Conservation (phyloP, 2,113 vertebrate genomes). For the Pollachius pollachius region DNA sequence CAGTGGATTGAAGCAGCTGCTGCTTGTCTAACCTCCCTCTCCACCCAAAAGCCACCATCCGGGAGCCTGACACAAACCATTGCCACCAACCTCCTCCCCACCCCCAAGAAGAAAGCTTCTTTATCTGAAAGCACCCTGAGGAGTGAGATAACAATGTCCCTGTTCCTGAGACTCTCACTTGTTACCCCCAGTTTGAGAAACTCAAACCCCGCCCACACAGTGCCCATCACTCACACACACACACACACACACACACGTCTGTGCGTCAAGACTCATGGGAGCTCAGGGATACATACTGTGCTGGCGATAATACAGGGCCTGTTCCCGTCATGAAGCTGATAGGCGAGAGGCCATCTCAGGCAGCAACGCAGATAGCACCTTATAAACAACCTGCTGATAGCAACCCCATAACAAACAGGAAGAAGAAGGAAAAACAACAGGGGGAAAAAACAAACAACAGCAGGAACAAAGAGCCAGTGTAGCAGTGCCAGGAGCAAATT, state of each 20-base stretch:
- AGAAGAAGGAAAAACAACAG: slow-evolving; percentile 23
- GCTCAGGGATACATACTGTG: not conserved
- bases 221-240: slow-evolving; percentile 4
- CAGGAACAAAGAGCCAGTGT: slow-evolving; percentile 15
- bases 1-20: slow-evolving; percentile 29
- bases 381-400: not conserved
- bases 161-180: slow-evolving; percentile 20
- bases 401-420: not conserved
- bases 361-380: slow-evolving; percentile 43
- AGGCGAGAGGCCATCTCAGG: slow-evolving; percentile 41
- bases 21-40: slow-evolving; percentile 25
- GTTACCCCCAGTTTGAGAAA: not conserved
- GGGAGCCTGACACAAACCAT: slow-evolving; percentile 19
- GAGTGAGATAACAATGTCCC: slow-evolving; percentile 51
- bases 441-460: not conserved
- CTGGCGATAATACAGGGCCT: slow-evolving; percentile 35
- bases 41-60: not conserved
- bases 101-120: slow-evolving; percentile 20
- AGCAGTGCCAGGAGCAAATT: slow-evolving; percentile 32
- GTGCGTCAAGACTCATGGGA: not conserved
- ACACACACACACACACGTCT: slow-evolving; percentile 5
- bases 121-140: slow-evolving; percentile 49
- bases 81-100: slow-evolving; percentile 21
- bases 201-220: not conserved
- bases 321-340: slow-evolving; percentile 45